Conservation (phyloP, 2,888 invertebrate species). For the Deilephila elpenor region DNA sequence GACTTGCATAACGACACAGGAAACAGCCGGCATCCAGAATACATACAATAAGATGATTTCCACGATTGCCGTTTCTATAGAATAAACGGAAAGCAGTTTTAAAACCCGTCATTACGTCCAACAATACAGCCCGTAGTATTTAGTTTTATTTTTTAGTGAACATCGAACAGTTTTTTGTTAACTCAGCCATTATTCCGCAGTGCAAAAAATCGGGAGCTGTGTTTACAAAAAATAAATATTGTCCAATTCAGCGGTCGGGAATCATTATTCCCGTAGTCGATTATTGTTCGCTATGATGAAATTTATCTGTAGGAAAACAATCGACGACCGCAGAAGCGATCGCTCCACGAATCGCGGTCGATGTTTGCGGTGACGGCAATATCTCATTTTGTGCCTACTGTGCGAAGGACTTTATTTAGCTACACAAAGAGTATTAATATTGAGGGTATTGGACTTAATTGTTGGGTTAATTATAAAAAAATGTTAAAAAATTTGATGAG, state of each 20-base stretch:
- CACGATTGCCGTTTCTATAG: too few species aligned
- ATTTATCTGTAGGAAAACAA: slow-evolving; percentile 53
- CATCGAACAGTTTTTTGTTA: slow-evolving; percentile 3
- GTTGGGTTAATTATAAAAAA: not conserved
- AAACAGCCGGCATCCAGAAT: too few species aligned
- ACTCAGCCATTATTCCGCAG: not conserved
- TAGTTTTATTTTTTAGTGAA: not conserved
- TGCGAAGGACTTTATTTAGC: not conserved
- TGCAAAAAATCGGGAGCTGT: not conserved
- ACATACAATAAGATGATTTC: too few species aligned
- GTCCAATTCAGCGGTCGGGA: slow-evolving; percentile 22
- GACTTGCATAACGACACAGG: too few species aligned
- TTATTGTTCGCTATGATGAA: slow-evolving; percentile 45
- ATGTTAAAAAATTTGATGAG: not conserved
- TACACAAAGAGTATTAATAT: not conserved
- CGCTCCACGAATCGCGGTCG: slow-evolving; percentile 40
- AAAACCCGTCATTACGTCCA: not conserved
- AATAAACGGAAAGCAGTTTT: too few species aligned
- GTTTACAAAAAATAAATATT: slow-evolving; percentile 10
- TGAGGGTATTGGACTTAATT: not conserved
- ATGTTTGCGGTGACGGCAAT: slow-evolving; percentile 23
- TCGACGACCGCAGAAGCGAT: slow-evolving; percentile 50
- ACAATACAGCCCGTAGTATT: not conserved
- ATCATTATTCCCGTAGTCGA: slow-evolving; percentile 44
- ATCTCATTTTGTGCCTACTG: slow-evolving; percentile 14